phyloP scores from a whole-genome alignment of 2,888 invertebrate genomes.

The Drosophila helvetica region DNA sequence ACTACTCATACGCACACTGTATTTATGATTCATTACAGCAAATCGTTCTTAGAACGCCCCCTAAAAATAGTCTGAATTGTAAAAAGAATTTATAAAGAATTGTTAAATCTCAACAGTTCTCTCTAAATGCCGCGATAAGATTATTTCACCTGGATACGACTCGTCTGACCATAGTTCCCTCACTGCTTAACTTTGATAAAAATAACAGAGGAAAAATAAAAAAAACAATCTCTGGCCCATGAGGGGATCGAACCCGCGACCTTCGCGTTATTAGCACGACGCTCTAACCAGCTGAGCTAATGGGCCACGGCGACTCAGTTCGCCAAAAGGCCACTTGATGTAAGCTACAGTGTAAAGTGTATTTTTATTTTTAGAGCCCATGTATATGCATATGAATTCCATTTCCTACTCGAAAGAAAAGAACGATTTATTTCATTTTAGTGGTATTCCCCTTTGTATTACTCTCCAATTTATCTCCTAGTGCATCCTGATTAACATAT shows the following conservation, averaged over 20 bases:
- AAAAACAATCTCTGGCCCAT: constrained; percentile 53
- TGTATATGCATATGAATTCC: background rate
- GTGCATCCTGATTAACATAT: constrained; percentile 34
- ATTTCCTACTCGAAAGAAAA: background rate
- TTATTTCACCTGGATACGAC: constrained; percentile 5
- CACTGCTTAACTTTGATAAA: background rate
- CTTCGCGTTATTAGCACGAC: constrained; percentile 77
- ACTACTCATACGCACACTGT: background rate
- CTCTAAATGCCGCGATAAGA: constrained; percentile 25
- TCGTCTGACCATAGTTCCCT: background rate
- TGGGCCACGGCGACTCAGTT: constrained; percentile 51
- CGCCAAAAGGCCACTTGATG: background rate
- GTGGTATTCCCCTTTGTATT: constrained; percentile 11
- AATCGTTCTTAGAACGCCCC: background rate
- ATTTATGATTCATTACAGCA: background rate
- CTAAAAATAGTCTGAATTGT: constrained; percentile 1
- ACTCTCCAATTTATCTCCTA: constrained; percentile 31
- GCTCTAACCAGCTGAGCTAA: constrained; percentile 79
- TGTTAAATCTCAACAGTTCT: constrained; percentile 12
- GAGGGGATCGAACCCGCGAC: constrained; percentile 77
- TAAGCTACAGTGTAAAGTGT: background rate
- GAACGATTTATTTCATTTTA: background rate
- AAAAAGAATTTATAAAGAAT: constrained; percentile 10
- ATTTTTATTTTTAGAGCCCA: too few relatives aligned
- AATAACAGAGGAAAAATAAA: constrained; percentile 14